phyloP scores from a whole-genome alignment of 2,797 vertebrate species.

The Erethizon dorsatum region DNA sequence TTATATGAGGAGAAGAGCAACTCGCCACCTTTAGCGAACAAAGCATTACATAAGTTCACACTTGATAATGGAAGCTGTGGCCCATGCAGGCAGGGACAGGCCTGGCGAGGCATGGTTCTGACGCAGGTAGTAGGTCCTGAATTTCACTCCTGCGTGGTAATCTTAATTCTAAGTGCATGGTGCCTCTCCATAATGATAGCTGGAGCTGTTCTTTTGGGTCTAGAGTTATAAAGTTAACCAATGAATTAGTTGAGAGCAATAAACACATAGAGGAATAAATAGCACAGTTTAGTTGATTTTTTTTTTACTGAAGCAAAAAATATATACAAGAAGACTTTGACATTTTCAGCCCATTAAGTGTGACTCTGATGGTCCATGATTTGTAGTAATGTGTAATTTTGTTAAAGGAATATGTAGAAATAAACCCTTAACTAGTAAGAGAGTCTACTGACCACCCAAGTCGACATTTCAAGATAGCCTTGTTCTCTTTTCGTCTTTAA shows the following conservation, averaged over 20 bases:
- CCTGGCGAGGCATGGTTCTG: background rate
- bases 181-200: background rate
- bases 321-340: background rate
- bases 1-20: background rate
- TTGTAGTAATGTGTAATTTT: background rate
- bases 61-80: background rate
- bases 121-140: background rate
- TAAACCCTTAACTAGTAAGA: background rate
- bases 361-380: background rate
- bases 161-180: background rate
- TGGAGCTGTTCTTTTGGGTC: slow-evolving; percentile 5
- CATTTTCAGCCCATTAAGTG: background rate
- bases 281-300: background rate
- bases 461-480: background rate
- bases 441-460: background rate
- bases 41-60: background rate
- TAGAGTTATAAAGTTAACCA: slow-evolving; percentile 16
- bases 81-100: background rate
- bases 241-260: slow-evolving; percentile 6
- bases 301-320: slow-evolving; percentile 20
- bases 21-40: background rate
- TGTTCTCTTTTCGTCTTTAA: background rate
- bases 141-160: background rate
- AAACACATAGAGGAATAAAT: background rate
- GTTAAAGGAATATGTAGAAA: background rate